Evolutionary conservation across 2,113 vertebrate species (phyloP).

Genomic region (Ariopsis seemanni): DNA sequence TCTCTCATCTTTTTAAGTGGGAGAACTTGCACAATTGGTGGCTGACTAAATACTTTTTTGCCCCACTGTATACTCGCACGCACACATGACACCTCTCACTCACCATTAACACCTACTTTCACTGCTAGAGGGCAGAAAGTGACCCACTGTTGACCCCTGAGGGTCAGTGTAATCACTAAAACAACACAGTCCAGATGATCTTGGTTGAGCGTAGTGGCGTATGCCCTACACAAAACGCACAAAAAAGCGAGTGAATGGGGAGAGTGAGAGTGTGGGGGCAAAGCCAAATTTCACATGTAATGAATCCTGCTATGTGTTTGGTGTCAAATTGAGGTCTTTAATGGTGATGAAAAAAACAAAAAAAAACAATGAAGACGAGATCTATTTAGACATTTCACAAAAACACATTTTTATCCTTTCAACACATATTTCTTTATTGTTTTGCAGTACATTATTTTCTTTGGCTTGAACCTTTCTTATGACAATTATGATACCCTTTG

Average conservation of each 20-base stretch:
- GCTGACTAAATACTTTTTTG: no score
- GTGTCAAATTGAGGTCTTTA: neutral
- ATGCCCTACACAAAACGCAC: slow-evolving; percentile 28
- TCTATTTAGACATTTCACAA: neutral
- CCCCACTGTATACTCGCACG: neutral
- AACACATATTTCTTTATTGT: neutral
- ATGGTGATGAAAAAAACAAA: neutral
- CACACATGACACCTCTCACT: slow-evolving; percentile 20
- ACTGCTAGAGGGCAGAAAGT: slow-evolving; percentile 32
- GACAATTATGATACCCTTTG: neutral
- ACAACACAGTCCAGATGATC: slow-evolving; percentile 27
- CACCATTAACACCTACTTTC: slow-evolving; percentile 39
- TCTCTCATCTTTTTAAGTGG: no score
- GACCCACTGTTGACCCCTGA: slow-evolving; percentile 29
- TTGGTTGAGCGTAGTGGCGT: neutral
- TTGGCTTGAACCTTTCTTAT: neutral
- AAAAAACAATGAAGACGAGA: no score
- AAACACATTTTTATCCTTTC: neutral
- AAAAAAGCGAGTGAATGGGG: neutral
- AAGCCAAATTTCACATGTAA: slow-evolving; percentile 46
- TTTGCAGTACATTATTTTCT: no score
- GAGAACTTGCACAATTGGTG: no score
- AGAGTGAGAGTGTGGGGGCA: slow-evolving; percentile 15
- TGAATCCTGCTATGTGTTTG: slow-evolving; percentile 30
- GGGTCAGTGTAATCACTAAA: slow-evolving; percentile 42